Conservation (phyloP, 2,797 vertebrate genomes). For the Acipenser ruthenus region DNA sequence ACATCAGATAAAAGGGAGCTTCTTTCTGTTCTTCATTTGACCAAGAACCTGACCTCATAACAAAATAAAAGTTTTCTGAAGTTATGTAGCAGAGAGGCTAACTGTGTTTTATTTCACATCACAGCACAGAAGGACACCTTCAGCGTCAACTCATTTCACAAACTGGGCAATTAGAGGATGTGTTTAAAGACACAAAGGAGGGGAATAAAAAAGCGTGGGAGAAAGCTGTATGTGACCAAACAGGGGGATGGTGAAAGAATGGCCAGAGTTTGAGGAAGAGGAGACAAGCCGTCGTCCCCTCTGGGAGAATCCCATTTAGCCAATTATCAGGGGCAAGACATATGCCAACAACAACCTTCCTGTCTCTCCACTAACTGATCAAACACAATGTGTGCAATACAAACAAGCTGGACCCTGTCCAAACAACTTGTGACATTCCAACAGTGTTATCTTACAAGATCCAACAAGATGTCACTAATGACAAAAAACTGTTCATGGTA, state of each 20-base stretch:
- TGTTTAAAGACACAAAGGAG: not conserved
- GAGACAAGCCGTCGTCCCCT: slow-evolving; percentile 8
- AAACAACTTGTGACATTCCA: slow-evolving; percentile 34
- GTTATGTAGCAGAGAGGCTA: no score
- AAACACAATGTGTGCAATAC: slow-evolving; percentile 24
- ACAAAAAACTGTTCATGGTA: no score
- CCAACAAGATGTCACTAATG: not conserved
- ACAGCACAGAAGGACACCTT: no score
- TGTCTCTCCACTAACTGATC: slow-evolving; percentile 33
- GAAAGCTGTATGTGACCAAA: slow-evolving; percentile 1
- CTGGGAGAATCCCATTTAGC: slow-evolving; percentile 22
- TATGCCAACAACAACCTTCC: slow-evolving; percentile 26
- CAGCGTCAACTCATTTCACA: not conserved
- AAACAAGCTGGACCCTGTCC: slow-evolving; percentile 29
- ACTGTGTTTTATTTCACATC: no score
- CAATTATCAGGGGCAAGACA: slow-evolving; percentile 26
- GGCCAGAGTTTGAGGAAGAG: slow-evolving; percentile 7
- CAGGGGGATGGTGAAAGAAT: slow-evolving; percentile 3
- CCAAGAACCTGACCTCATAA: no score
- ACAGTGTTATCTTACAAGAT: slow-evolving; percentile 35
- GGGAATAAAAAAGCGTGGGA: slow-evolving; percentile 2
- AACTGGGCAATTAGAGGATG: not conserved
- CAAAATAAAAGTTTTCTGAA: no score
- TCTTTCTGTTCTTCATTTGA: no score
- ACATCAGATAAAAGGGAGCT: no score